Percentiles rank a stretch among this genome's conserved stretches.
Evolutionary conservation across 2,888 invertebrate species (phyloP).

Genomic region (Ophion costatus): DNA sequence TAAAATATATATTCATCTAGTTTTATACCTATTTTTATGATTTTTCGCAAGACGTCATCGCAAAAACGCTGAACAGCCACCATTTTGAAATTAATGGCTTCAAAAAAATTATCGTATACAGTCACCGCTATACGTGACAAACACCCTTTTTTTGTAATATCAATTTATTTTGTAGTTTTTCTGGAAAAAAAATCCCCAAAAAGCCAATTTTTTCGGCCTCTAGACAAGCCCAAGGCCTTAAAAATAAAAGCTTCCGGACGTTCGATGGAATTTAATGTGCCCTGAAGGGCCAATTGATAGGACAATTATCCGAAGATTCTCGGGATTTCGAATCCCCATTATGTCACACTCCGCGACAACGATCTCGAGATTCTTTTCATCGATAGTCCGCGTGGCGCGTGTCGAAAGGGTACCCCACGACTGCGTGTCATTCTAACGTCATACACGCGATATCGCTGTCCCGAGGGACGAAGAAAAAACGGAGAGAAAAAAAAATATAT

Average conservation of each 20-base stretch:
- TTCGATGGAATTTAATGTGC: background rate
- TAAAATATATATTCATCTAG: too few relatives aligned
- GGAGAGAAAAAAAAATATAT: background rate
- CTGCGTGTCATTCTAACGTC: slow-evolving; percentile 47
- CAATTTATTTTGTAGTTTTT: too few relatives aligned
- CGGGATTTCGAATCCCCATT: slow-evolving; percentile 33
- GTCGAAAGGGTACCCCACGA: slow-evolving; percentile 53
- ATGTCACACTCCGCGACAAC: slow-evolving; percentile 47
- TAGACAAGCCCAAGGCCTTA: too few relatives aligned
- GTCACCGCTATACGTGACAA: too few relatives aligned
- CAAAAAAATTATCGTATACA: too few relatives aligned
- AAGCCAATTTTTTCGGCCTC: too few relatives aligned
- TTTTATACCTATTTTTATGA: too few relatives aligned
- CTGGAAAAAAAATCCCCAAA: too few relatives aligned
- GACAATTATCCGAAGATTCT: slow-evolving; percentile 33
- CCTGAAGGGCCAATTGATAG: background rate
- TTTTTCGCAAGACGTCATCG: too few relatives aligned
- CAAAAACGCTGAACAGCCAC: too few relatives aligned
- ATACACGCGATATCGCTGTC: slow-evolving; percentile 46
- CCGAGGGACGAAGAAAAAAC: slow-evolving; percentile 45
- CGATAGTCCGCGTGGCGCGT: slow-evolving; percentile 59
- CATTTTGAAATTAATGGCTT: too few relatives aligned
- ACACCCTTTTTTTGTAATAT: too few relatives aligned
- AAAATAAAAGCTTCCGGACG: background rate
- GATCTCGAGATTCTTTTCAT: slow-evolving; percentile 61